phyloP scores from a whole-genome alignment of 2,888 invertebrate species.

The Phasia obesa region DNA sequence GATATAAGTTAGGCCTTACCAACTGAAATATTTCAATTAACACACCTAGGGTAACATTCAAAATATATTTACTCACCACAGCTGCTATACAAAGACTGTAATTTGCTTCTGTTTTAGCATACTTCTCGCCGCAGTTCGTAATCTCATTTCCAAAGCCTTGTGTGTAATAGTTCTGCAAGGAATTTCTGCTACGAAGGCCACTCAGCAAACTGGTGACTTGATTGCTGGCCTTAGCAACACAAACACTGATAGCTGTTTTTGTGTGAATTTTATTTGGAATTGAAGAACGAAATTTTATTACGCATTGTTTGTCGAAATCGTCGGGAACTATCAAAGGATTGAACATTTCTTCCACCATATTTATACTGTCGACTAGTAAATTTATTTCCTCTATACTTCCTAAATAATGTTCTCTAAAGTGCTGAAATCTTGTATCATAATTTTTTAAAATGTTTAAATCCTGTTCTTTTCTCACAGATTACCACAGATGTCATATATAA shows the following conservation, averaged over 20 bases:
- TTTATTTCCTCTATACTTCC: conserved; percentile 42
- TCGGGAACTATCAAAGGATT: conserved; percentile 49
- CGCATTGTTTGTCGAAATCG: conserved; percentile 52
- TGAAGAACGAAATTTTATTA: conserved; percentile 62
- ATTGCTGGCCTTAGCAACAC: conserved; percentile 48
- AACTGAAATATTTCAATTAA: too few relatives aligned
- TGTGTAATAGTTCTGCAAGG: conserved; percentile 21
- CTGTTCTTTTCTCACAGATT: too few relatives aligned
- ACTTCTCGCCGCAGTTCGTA: background rate
- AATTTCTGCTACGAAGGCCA: background rate
- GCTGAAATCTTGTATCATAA: conserved; percentile 52
- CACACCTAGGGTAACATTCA: too few relatives aligned
- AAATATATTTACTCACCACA: conserved; percentile 1
- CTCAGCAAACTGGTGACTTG: conserved; percentile 14
- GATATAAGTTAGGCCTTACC: too few relatives aligned
- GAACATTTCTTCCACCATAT: conserved; percentile 46
- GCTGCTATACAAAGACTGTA: conserved; percentile 7
- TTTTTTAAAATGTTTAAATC: conserved; percentile 46
- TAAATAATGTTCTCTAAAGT: conserved; percentile 25
- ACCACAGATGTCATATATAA: too few relatives aligned
- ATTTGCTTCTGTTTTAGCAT: background rate
- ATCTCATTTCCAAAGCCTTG: conserved; percentile 10
- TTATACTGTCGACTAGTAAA: conserved; percentile 29
- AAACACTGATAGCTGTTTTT: conserved; percentile 33
- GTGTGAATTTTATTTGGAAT: conserved; percentile 52